These are phyloP conservation scores for Bombus superbus DNA, from an alignment of 1,140 invertebrate genomes.

Conservation along the genomic window DNA sequence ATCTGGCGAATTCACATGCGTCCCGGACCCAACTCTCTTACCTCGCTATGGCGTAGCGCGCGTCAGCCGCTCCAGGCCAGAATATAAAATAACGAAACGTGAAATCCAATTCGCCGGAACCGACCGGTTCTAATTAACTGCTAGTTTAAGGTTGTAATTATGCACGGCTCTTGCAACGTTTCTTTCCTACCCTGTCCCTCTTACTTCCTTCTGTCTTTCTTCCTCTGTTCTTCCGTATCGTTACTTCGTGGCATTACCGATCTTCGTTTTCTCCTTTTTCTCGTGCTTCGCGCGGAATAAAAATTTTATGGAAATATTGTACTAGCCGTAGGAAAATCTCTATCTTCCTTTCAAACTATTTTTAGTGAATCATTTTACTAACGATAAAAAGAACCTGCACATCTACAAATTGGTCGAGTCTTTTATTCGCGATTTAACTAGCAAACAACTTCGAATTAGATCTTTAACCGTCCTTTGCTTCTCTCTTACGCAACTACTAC, in stretches of 20 bases:
- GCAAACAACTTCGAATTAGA: no score
- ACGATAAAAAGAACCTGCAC: no score
- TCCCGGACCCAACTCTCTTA: neutral
- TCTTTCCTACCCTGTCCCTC: neutral
- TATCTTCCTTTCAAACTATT: no score
- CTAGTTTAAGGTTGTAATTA: slow-evolving; percentile 37
- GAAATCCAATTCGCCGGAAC: slow-evolving; percentile 64
- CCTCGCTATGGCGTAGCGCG: neutral
- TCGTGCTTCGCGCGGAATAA: neutral
- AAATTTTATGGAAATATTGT: neutral
- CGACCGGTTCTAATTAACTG: slow-evolving; percentile 62
- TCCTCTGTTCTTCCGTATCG: neutral
- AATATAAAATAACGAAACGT: slow-evolving; percentile 67
- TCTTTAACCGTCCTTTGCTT: no score
- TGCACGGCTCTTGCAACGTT: slow-evolving; percentile 3
- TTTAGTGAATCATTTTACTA: no score
- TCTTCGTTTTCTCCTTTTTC: no score
- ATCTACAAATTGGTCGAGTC: no score
- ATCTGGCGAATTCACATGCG: slow-evolving; percentile 76
- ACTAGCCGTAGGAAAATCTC: neutral
- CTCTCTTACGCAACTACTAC: no score
- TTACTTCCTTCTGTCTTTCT: neutral
- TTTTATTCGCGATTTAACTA: no score
- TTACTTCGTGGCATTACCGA: neutral
- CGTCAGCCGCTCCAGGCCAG: slow-evolving; percentile 19